These are phyloP conservation scores for Philaethria dido DNA, from an alignment of 2,888 invertebrate genomes.

Conservation along the genomic window DNA sequence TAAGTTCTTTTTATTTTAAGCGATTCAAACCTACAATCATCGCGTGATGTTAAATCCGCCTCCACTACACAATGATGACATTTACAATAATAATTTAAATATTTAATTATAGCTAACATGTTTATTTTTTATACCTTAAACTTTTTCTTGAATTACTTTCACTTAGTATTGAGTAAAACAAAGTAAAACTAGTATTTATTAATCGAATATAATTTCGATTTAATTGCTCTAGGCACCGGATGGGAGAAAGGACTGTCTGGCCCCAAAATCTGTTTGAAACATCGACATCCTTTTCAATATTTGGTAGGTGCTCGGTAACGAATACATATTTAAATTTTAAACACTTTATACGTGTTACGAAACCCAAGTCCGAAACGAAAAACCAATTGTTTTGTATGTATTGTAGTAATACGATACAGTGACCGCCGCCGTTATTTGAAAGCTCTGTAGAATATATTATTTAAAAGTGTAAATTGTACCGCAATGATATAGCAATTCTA, in stretches of 20 bases:
- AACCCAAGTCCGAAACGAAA: conserved; percentile 19
- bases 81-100: too few relatives aligned
- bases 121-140: too few relatives aligned
- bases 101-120: background rate
- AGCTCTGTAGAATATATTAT: conserved; percentile 26
- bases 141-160: too few relatives aligned
- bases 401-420: conserved; percentile 25
- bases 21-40: too few relatives aligned
- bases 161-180: background rate
- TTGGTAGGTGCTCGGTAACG: conserved; percentile 1
- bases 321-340: conserved; percentile 25
- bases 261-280: conserved; percentile 9
- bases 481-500: conserved; percentile 10
- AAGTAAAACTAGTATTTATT: background rate
- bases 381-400: conserved; percentile 32
- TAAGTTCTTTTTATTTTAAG: too few relatives aligned
- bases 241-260: background rate
- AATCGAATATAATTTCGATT: background rate
- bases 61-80: too few relatives aligned
- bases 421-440: conserved; percentile 26
- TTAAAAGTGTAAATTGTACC: conserved; percentile 20
- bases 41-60: too few relatives aligned
- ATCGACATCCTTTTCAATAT: conserved; percentile 20
- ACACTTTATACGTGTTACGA: conserved; percentile 24
- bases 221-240: conserved; percentile 6